Conservation (phyloP, 2,888 invertebrate species). For the Troides oblongomaculatus region DNA sequence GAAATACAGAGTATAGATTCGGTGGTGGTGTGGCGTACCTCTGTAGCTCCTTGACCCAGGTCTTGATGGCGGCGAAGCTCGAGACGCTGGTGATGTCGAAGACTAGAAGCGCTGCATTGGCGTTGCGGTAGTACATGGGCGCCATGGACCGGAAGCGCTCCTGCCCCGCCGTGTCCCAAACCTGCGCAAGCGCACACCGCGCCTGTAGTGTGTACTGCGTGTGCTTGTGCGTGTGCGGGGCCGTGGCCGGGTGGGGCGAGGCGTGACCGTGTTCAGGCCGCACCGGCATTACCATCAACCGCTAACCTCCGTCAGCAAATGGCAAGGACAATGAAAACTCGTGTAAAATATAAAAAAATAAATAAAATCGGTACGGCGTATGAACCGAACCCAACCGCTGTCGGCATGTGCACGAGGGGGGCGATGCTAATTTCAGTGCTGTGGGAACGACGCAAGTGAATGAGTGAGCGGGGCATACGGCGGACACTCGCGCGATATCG, state of each 20-base stretch:
- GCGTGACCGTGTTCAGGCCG: background rate
- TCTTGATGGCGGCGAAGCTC: conserved; percentile 89
- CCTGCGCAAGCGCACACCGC: conserved; percentile 63
- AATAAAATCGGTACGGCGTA: no score
- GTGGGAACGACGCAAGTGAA: no score
- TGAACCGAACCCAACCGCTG: no score
- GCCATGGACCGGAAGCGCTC: conserved; percentile 95
- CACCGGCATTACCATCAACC: no score
- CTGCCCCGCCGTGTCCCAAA: conserved; percentile 95
- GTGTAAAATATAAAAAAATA: no score
- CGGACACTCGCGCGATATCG: background rate
- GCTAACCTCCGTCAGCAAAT: no score
- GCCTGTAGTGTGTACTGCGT: background rate
- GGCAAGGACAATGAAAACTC: no score
- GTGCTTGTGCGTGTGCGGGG: background rate
- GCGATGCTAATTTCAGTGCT: no score
- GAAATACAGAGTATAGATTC: no score
- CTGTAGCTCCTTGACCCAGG: conserved; percentile 91
- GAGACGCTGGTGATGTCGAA: conserved; percentile 90
- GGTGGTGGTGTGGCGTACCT: conserved; percentile 45
- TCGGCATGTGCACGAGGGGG: no score
- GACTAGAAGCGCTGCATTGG: conserved; percentile 92
- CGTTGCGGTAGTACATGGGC: conserved; percentile 96
- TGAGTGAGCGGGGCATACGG: background rate
- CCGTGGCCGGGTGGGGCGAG: background rate